phyloP scores from a whole-genome alignment of 2,888 invertebrate species.

The Saturnia japonica region DNA sequence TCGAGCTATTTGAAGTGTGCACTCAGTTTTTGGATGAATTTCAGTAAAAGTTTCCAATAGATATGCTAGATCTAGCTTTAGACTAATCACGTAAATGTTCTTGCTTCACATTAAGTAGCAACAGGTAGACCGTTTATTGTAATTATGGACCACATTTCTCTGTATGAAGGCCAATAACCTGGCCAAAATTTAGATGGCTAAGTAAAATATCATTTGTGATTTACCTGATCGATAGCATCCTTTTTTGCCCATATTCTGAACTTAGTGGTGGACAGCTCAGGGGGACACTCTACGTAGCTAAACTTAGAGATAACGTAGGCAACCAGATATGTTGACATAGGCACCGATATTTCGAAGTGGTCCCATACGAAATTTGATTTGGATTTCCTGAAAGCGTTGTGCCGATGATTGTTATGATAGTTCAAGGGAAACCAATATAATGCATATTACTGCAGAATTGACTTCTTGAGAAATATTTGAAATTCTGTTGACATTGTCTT shows the following conservation, averaged over 20 bases:
- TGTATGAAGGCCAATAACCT: too few species aligned
- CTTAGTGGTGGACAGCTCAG: constrained; percentile 58
- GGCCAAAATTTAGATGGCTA: background rate
- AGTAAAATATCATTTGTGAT: constrained; percentile 22
- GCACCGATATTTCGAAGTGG: constrained; percentile 87
- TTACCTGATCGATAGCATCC: constrained; percentile 88
- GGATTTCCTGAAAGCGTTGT: constrained; percentile 65
- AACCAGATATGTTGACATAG: constrained; percentile 96
- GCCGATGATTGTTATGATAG: background rate
- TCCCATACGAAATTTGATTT: constrained; percentile 86
- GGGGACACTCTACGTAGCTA: constrained; percentile 76
- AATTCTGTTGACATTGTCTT: too few species aligned
- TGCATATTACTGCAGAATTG: too few species aligned
- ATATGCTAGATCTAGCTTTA: background rate
- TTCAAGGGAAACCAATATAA: too few species aligned
- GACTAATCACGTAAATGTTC: background rate
- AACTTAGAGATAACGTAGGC: constrained; percentile 92
- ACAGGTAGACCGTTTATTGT: too few species aligned
- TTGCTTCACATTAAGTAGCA: too few species aligned
- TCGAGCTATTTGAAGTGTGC: background rate
- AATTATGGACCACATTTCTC: too few species aligned
- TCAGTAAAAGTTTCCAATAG: background rate
- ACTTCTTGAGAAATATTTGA: too few species aligned
- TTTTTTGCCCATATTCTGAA: constrained; percentile 89
- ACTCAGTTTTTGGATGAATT: background rate